Evolutionary conservation across 2,888 invertebrate species (phyloP).

Genomic region (Eremobia ochroleuca): DNA sequence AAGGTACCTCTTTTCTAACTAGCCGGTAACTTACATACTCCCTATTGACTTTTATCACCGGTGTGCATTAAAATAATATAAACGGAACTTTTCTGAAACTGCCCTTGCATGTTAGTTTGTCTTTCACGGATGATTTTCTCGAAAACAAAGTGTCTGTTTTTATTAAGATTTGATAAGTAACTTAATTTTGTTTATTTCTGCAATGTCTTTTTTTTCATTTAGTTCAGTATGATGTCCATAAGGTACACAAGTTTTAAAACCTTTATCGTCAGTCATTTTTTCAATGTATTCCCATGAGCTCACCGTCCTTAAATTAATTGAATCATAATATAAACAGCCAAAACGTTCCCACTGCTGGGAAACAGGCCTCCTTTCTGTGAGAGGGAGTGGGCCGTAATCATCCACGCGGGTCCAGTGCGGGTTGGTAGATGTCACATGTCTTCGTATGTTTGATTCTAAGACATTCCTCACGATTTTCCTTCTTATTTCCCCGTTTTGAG

Average conservation of each 20-base stretch:
- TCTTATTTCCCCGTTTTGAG: too few species aligned
- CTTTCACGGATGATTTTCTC: not conserved
- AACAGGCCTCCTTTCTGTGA: too few species aligned
- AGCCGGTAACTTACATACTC: constrained; percentile 8
- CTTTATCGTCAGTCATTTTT: too few species aligned
- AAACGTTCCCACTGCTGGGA: too few species aligned
- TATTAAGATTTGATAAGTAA: too few species aligned
- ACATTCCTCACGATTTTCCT: too few species aligned
- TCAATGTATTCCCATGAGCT: not conserved
- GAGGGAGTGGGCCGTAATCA: too few species aligned
- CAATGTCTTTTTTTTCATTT: not conserved
- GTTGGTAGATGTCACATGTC: too few species aligned
- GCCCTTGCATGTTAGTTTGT: not conserved
- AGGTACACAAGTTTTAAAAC: not conserved
- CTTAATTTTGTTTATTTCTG: not conserved
- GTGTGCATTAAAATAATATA: not conserved
- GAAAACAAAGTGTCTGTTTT: not conserved
- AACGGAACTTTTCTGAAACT: not conserved
- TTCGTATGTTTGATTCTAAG: too few species aligned
- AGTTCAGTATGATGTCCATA: not conserved
- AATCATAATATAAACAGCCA: too few species aligned
- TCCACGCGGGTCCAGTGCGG: too few species aligned
- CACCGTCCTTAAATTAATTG: not conserved
- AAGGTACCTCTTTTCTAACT: constrained; percentile 16
- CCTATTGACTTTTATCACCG: constrained; percentile 27